Base-by-base conservation (phyloP, 2,888 invertebrate species). In the Thecocarcelia acutangulata region DNA sequence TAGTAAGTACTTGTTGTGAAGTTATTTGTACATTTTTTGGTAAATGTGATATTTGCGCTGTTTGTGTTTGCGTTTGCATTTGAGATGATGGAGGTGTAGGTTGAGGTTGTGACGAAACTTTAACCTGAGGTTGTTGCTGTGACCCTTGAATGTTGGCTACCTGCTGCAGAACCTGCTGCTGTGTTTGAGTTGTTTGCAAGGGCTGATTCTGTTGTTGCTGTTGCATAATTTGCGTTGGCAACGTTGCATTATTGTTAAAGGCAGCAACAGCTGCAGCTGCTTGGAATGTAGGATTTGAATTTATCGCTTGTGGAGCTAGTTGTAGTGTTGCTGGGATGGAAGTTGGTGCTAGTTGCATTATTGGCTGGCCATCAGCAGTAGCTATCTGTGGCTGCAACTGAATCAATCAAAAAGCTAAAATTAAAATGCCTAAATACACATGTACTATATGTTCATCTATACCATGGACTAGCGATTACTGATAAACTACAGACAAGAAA, bases 291-390 rank as follows among this genome's bases (percentile, higher is more conserved):
- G 87, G 72, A 82, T 84, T 88, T 52, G 86, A 80, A 12, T 88
- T 76, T 3, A 86, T 82, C 42, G 89, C 87, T 12, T 90, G 89
- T 12, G 89, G 87, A 8, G 90, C 87, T 33, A 90, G 81, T 76
- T 90, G 90, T 56, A 91, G 81, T 12, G 91, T 90, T 63, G 90
- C 90, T 77, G 91, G 90, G 85, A 90, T 88, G 21, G 89, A 88
- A 24, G 91, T 88, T 6, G 91, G 88, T 2, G 90, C 88, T 54
- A 91, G 72, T 72, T 91, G 91, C 86, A 91, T 88, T n/a, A 91
- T 89, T 46, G 89, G 90, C 83, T 91, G 91, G 1, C 91, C 91
- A 82, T 91, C 91, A 1, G 90, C 89, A 0, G 90, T 91, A 24
- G 90, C 87, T 78, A 91, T 85, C 85, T 91, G 91, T 5, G 90